Evolutionary conservation across 2,888 invertebrate genomes (phyloP), one percentile per base, ranked within the genome.

Genomic region (Rotaria macrura): DNA sequence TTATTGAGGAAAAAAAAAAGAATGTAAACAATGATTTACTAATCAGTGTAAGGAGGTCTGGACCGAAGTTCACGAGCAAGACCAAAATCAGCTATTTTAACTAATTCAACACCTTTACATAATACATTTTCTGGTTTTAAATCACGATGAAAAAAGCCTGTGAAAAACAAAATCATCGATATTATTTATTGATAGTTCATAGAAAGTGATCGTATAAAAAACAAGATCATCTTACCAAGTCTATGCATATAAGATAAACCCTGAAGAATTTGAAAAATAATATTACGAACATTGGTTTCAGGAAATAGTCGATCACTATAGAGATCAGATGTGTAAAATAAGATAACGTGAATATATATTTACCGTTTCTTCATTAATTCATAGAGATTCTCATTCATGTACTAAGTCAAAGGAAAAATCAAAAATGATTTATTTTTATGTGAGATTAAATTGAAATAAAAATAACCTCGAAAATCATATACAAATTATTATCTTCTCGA

Each of bases 211-310:
- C 6, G 85, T 74, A 83, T 54, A 29, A 25, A 43, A 2, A 14
- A 54, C 20, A 40, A 23, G 23, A 52, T 47, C 52, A 25, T 83
- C 17, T 29, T 85, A 91, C 97, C 98, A 91, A 98, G 96, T 87
- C 97, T 94, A 92, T 99, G 99, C 95, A 99, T 99, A 91, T 97
- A 99, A n/a, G 96, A 95, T 88, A 99, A 92, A 0, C 99, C 99
- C 91, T 97, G 97, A 83, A 99, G 92, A 54, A 96, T 94, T 93
- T 95, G 92, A 91, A 95, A 96, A 85, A 96, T 93, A 91, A 99
- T 96, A 91, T 97, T 97, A 88, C 96, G 93, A 85, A 98, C 94
- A 38, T 95, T 94, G 1, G 95, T 94, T 92, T 99, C 98, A 0
- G 97, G 95, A 91, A 97, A 95, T 83, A 93, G 91, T 89, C 94